These are phyloP conservation scores for Dolichallabes microphthalmus DNA, from an alignment of 2,113 vertebrate genomes.

Conservation along the genomic window DNA sequence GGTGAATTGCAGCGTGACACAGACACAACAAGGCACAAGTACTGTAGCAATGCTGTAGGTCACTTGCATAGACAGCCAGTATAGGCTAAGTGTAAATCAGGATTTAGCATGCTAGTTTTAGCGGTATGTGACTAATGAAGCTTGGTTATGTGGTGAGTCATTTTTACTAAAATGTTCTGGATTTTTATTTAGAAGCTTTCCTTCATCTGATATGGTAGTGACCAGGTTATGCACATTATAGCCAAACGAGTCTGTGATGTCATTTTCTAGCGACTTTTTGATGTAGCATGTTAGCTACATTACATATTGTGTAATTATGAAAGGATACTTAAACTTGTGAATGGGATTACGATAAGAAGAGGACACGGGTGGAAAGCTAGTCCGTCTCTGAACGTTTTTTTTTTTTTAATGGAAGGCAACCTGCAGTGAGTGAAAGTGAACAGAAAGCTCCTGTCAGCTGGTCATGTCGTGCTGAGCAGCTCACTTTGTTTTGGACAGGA, in stretches of 20 bases:
- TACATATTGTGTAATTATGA: background rate
- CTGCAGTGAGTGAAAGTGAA: slow-evolving; percentile 22
- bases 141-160: background rate
- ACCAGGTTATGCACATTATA: background rate
- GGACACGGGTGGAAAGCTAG: background rate
- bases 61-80: no score
- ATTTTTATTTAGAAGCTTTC: no score
- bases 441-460: slow-evolving; percentile 23
- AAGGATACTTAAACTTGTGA: background rate
- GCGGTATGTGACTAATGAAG: background rate
- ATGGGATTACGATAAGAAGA: background rate
- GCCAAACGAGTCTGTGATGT: background rate
- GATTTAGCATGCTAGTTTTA: background rate
- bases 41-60: no score
- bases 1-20: no score
- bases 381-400: background rate
- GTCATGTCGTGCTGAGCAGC: slow-evolving; percentile 30
- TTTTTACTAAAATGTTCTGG: no score
- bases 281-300: background rate
- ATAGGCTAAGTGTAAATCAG: no score
- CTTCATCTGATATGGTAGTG: background rate
- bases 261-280: background rate
- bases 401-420: background rate
- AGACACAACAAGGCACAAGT: no score
- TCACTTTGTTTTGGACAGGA: slow-evolving; percentile 25